Evolutionary conservation across 2,888 invertebrate genomes (phyloP).

Genomic region (Limenitis arthemis): DNA sequence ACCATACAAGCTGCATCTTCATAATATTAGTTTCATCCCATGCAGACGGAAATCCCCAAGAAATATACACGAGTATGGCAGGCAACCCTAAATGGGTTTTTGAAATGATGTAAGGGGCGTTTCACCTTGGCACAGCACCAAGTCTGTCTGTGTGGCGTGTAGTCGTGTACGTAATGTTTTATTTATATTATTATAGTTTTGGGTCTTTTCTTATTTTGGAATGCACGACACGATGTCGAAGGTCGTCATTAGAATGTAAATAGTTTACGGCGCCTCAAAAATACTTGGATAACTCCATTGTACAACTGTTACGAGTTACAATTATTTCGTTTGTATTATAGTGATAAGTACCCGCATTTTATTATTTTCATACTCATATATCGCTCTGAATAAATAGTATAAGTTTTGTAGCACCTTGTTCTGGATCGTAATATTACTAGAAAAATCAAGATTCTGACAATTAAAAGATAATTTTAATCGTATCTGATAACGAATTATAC

Average conservation of each 20-base stretch:
- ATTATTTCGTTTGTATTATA: not conserved
- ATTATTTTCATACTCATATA: not conserved
- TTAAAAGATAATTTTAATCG: not conserved
- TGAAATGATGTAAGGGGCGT: conserved; percentile 22
- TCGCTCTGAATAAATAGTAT: conserved; percentile 11
- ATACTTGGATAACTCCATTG: not conserved
- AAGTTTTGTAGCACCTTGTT: not conserved
- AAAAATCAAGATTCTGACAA: not conserved
- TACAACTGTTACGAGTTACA: not conserved
- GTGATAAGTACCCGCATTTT: not conserved
- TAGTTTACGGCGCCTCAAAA: not conserved
- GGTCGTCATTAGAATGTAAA: conserved; percentile 8
- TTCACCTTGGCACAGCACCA: conserved; percentile 29
- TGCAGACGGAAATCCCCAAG: too few species aligned
- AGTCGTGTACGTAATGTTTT: conserved; percentile 11
- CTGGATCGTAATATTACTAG: not conserved
- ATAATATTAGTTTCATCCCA: too few species aligned
- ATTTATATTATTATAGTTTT: conserved; percentile 12
- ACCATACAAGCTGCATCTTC: too few species aligned
- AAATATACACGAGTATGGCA: conserved; percentile 1
- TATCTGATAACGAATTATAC: conserved; percentile 4
- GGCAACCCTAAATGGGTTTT: not conserved
- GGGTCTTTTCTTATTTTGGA: conserved; percentile 9
- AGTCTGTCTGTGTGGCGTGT: conserved; percentile 18
- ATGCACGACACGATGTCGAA: conserved; percentile 8